Conservation (phyloP, 2,888 invertebrate genomes). For the Synergus umbraculus region DNA sequence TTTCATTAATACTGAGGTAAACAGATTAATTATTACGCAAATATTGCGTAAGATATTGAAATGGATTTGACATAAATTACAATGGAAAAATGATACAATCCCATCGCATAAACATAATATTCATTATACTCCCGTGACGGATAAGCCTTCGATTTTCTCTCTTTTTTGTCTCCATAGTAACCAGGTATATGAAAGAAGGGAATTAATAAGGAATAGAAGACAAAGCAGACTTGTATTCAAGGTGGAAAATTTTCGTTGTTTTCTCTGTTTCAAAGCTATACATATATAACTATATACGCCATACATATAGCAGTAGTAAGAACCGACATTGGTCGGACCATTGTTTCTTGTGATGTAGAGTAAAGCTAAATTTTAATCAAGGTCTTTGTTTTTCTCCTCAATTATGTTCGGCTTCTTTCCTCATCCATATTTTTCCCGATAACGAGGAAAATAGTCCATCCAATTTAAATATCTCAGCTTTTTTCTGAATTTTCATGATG, state of each 20-base stretch:
- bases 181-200: neutral
- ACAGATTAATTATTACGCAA: neutral
- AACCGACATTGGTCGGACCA: neutral
- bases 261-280: neutral
- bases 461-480: neutral
- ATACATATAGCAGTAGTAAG: neutral
- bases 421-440: neutral
- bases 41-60: neutral
- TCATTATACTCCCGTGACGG: neutral
- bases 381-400: neutral
- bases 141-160: neutral
- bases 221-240: slow-evolving; percentile 9
- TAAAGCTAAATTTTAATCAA: neutral
- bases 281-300: too few species aligned
- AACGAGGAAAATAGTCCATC: neutral
- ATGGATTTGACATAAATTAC: neutral
- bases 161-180: neutral
- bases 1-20: neutral
- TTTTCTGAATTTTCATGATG: neutral
- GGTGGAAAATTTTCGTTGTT: neutral
- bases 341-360: neutral
- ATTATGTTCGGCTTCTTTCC: neutral
- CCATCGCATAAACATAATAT: neutral
- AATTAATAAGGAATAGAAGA: slow-evolving; percentile 10
- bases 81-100: neutral